Conservation (phyloP, 2,888 invertebrate species). For the Epinotia bilunana region DNA sequence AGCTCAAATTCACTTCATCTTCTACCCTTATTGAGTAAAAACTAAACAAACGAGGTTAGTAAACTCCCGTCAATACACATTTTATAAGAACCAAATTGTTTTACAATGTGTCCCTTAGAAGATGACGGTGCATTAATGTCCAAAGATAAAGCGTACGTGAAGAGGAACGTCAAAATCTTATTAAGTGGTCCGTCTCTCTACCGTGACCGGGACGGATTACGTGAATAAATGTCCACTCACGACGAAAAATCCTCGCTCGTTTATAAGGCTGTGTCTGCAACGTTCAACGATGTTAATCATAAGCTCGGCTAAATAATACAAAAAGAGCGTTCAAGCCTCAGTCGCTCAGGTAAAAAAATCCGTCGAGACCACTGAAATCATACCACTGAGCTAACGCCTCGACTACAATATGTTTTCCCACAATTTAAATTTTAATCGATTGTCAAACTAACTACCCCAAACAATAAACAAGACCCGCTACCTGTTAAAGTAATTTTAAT, state of each 20-base stretch:
- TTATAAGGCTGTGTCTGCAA: not conserved
- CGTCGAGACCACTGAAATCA: too few relatives aligned
- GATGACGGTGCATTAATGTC: not conserved
- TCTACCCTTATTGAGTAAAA: not conserved
- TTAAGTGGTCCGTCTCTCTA: not conserved
- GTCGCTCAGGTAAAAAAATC: not conserved
- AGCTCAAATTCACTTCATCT: too few relatives aligned
- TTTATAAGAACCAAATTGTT: not conserved
- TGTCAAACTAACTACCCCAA: not conserved
- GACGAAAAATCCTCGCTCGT: not conserved
- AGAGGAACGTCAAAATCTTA: constrained; percentile 14
- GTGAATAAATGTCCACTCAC: constrained; percentile 12
- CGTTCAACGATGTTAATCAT: too few relatives aligned
- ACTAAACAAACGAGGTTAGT: not conserved
- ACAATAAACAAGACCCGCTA: not conserved
- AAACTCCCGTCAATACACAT: not conserved
- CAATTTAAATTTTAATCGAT: too few relatives aligned
- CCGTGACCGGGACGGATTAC: constrained; percentile 9
- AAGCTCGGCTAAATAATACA: too few relatives aligned
- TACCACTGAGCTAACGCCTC: constrained; percentile 6
- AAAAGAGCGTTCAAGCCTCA: too few relatives aligned
- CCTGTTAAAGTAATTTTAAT: constrained; percentile 9
- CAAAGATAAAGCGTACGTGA: not conserved
- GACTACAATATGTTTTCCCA: too few relatives aligned
- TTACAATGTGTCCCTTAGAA: not conserved